Conservation (phyloP, 2,113 vertebrate genomes). For the Phaethornis superciliosus region DNA sequence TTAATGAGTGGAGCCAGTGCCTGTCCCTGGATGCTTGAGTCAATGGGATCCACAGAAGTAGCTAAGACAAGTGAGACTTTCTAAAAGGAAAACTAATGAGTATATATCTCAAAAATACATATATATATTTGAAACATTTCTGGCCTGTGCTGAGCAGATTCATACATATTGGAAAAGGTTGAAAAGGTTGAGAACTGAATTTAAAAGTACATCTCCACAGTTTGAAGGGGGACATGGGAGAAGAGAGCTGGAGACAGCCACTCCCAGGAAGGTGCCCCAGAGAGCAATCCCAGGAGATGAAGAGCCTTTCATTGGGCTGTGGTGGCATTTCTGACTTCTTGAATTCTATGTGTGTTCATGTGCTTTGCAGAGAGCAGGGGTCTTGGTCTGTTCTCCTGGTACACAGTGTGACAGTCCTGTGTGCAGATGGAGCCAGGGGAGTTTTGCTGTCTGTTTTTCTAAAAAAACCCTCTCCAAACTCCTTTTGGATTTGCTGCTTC, state of each 20-base stretch:
- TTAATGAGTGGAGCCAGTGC: background rate
- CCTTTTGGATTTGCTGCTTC: background rate
- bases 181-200: background rate
- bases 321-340: background rate
- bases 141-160: background rate
- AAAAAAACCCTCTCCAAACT: background rate
- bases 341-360: background rate
- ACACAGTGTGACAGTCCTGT: background rate
- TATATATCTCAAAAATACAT: background rate
- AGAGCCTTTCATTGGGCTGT: background rate
- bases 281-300: background rate
- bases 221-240: background rate
- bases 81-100: background rate
- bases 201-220: background rate
- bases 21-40: background rate
- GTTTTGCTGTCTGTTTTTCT: background rate
- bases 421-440: background rate
- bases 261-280: background rate
- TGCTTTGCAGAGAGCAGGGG: background rate
- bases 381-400: conserved; percentile 1
- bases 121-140: background rate
- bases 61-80: background rate
- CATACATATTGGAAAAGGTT: background rate
- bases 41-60: background rate
- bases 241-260: background rate